Base-by-base conservation (phyloP, 2,888 invertebrate genomes). In the Prosopocoilus inquinatus region DNA sequence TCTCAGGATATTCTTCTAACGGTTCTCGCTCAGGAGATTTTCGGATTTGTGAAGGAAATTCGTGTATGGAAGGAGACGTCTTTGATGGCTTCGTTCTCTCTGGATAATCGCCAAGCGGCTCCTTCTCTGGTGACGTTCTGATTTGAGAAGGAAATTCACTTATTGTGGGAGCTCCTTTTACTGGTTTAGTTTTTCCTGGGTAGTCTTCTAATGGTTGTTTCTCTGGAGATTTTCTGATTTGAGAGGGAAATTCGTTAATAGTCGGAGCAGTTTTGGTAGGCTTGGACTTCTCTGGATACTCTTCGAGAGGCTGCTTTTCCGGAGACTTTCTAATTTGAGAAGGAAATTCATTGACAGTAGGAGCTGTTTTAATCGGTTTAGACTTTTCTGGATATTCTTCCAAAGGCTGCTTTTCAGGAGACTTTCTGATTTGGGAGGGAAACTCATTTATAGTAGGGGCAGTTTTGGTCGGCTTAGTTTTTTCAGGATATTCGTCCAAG, bases 11-110 rank as follows among this genome's bases (percentile, higher is more conserved):
- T n/a, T 55, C 51, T 48, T 63, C 61, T n/a, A 59, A 48, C 11
- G 56, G 63, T 58, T 65, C 62, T 38, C 48, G 57, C 47, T 65
- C 59, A 11, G 66, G 62, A 11, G 63, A 57, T 46, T 55, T 62
- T 50, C 63, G 59, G 32, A 55, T 50, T 55, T 67, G 67, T 2
- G 62, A 55, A 2, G 66, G 64, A 60, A 66, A 67, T 51, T 71
- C 70, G 8, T 53, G 44, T 46, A 65, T 50, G 44, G 43, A 46
- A 4, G 63, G 60, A 4, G 44, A 46, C 35, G 49, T 4, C 44
- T 55, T 56, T 28, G 8, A n/a, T n/a, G 62, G 61, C 20, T 50
- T 62, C 11, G 43, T 48, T 46, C 44, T 64, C 53, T 65, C 58
- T 8, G 64, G 64, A 48, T 64, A 61, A 7, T 54, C 55, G 48